These are phyloP conservation scores for Iguana delicatissima DNA, from an alignment of 2,797 vertebrate genomes.

Conservation along the genomic window DNA sequence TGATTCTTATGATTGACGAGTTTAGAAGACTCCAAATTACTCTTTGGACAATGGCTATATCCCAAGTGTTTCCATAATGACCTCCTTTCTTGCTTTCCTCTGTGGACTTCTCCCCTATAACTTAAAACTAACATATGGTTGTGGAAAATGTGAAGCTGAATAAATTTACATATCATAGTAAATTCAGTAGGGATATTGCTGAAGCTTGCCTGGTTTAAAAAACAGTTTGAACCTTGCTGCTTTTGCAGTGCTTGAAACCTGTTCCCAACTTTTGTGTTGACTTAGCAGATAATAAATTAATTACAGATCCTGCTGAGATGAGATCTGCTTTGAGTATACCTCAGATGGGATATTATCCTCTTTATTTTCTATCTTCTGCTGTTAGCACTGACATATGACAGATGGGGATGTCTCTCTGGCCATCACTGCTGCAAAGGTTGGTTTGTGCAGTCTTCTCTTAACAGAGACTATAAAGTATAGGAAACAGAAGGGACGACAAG, in stretches of 20 bases:
- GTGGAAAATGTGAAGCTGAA: neutral
- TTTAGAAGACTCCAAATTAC: constrained; percentile 6
- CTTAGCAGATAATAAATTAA: neutral
- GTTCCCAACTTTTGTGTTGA: neutral
- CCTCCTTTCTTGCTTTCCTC: neutral
- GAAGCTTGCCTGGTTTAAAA: neutral
- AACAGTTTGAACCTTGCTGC: neutral
- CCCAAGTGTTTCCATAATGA: constrained; percentile 1
- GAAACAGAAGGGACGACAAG: neutral
- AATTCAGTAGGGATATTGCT: neutral
- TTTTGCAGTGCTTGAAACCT: constrained; percentile 1
- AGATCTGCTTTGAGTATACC: neutral
- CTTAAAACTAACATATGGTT: neutral
- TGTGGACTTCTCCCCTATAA: neutral
- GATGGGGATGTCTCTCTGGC: no score
- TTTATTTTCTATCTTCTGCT: neutral
- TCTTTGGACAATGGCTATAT: neutral
- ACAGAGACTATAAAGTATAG: neutral
- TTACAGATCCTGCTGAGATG: neutral
- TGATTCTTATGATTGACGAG: constrained; percentile 27
- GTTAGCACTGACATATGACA: neutral
- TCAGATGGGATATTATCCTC: neutral
- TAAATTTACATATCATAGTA: constrained; percentile 4
- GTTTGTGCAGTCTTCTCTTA: neutral
- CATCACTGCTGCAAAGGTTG: no score